phyloP scores from a whole-genome alignment of 2,888 invertebrate species.

The Nemurella pictetii region DNA sequence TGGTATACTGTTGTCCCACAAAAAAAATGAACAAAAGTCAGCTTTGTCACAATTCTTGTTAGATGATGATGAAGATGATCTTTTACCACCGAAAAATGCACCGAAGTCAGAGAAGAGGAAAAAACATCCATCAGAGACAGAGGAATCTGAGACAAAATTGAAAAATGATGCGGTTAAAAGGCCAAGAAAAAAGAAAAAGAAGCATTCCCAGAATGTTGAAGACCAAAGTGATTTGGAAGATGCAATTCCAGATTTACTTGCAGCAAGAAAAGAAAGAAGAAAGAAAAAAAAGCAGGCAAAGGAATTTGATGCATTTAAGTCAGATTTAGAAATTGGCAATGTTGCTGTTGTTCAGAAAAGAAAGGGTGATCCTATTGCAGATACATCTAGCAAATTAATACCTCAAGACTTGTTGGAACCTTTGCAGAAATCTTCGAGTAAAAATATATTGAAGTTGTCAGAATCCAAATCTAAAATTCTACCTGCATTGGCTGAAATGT shows the following conservation, averaged over 20 bases:
- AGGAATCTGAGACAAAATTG: too few relatives aligned
- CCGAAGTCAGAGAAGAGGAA: background rate
- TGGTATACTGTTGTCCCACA: constrained; percentile 55
- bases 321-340: too few relatives aligned
- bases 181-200: background rate
- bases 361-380: background rate
- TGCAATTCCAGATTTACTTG: background rate
- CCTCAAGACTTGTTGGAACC: too few relatives aligned
- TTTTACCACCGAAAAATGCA: background rate
- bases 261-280: background rate
- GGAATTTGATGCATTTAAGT: too few relatives aligned
- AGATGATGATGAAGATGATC: background rate
- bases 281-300: background rate
- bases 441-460: background rate
- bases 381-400: background rate
- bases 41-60: background rate
- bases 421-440: background rate
- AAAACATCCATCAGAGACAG: background rate
- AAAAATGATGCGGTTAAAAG: background rate
- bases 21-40: background rate
- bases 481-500: background rate
- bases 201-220: background rate
- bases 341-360: background rate
- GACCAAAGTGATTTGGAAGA: background rate
- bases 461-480: background rate